phyloP scores from a whole-genome alignment of 2,888 invertebrate genomes.

The Liodrosophila aerea region DNA sequence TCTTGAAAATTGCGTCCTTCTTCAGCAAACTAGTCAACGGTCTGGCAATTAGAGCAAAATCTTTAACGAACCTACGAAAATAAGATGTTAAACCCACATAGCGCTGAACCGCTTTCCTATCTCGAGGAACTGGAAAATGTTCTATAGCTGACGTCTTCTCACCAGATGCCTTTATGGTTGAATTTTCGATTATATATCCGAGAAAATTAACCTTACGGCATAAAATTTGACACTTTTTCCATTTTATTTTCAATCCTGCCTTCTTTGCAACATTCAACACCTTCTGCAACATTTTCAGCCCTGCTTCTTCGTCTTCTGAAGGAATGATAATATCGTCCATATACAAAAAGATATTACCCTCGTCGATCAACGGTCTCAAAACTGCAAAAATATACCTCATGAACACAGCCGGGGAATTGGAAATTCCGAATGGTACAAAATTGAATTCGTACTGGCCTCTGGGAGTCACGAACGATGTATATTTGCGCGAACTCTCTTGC shows the following conservation, averaged over 20 bases:
- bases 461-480: not conserved
- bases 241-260: not conserved
- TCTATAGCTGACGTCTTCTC: slow-evolving; percentile 3
- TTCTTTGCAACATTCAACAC: not conserved
- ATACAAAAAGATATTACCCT: not conserved
- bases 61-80: not conserved
- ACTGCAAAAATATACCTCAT: slow-evolving; percentile 7
- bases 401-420: slow-evolving; percentile 3
- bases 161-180: not conserved
- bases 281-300: not conserved
- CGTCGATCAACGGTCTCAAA: slow-evolving; percentile 2
- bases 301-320: not conserved
- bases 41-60: slow-evolving; percentile 7
- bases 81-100: not conserved
- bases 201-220: not conserved
- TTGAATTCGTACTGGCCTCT: not conserved
- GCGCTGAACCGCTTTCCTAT: not conserved
- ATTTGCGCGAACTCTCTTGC: not conserved
- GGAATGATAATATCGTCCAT: not conserved
- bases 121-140: not conserved
- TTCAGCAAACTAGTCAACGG: slow-evolving; percentile 2
- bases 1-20: not conserved
- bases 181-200: slow-evolving; percentile 1
- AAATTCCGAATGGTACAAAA: slow-evolving; percentile 3
- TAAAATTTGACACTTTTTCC: not conserved